Conservation (phyloP, 2,113 vertebrate species). For the Myanophis thanlyinensis region DNA sequence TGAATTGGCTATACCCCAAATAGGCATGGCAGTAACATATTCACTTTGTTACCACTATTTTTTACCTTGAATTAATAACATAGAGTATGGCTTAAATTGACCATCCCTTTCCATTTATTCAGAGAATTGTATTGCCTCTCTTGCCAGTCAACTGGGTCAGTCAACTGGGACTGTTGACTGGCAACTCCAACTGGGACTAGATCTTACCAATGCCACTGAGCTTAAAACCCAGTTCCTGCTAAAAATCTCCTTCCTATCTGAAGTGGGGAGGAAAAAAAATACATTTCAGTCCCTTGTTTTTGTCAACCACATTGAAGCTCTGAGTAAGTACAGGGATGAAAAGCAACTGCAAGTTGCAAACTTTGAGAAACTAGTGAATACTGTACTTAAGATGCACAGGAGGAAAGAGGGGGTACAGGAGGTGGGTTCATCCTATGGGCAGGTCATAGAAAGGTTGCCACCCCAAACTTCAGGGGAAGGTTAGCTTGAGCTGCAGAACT, state of each 20-base stretch:
- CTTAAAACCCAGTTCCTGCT: conserved; percentile 18
- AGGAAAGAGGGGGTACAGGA: neutral
- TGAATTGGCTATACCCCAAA: neutral
- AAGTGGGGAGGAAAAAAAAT: neutral
- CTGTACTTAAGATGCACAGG: neutral
- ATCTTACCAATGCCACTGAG: neutral
- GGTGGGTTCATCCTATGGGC: neutral
- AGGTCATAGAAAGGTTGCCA: neutral
- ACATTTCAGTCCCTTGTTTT: conserved; percentile 1
- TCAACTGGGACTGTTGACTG: too few species aligned
- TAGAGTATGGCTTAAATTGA: neutral
- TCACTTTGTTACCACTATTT: neutral
- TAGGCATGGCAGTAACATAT: neutral
- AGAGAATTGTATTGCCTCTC: neutral
- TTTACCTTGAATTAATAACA: neutral
- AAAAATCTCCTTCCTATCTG: conserved; percentile 55
- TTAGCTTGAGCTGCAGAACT: neutral
- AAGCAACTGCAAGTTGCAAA: neutral
- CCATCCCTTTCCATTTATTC: neutral
- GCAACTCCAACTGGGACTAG: neutral
- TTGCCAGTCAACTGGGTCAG: too few species aligned
- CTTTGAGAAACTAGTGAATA: neutral
- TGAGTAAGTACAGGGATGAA: neutral
- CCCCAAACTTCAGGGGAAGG: neutral
- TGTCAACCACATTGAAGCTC: neutral